Evolutionary conservation across 2,888 invertebrate genomes (phyloP).

Genomic region (Hybos culiciformis): DNA sequence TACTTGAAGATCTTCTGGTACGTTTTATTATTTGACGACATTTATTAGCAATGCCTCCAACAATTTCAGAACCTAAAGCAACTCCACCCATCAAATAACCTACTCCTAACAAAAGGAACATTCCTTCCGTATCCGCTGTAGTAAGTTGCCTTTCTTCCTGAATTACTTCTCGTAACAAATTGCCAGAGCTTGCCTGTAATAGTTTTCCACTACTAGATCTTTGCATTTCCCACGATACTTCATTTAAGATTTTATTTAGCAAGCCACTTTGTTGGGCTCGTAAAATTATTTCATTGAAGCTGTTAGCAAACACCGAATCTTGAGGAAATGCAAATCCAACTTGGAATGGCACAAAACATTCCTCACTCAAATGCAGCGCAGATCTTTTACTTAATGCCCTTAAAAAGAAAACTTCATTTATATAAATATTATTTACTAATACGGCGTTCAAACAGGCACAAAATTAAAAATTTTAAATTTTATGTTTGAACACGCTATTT

Average conservation of each 20-base stretch:
- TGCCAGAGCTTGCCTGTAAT: slow-evolving; percentile 43
- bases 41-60: slow-evolving; percentile 51
- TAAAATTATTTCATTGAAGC: slow-evolving; percentile 46
- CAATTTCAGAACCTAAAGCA: slow-evolving; percentile 53
- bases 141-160: slow-evolving; percentile 60
- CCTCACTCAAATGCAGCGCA: slow-evolving; percentile 53
- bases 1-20: slow-evolving; percentile 21
- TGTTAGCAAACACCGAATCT: slow-evolving; percentile 47
- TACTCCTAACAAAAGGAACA: slow-evolving; percentile 58
- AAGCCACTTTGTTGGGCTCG: slow-evolving; percentile 54
- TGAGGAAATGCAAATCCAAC: slow-evolving; percentile 51
- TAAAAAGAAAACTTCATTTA: no score
- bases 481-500: no score
- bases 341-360: slow-evolving; percentile 61
- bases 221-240: slow-evolving; percentile 60
- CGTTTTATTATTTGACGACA: slow-evolving; percentile 36
- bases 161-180: slow-evolving; percentile 32
- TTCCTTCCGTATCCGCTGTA: slow-evolving; percentile 67
- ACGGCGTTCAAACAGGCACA: no score
- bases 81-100: slow-evolving; percentile 52
- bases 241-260: slow-evolving; percentile 48
- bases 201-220: slow-evolving; percentile 46
- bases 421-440: no score
- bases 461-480: no score
- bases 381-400: slow-evolving; percentile 43